phyloP scores from a whole-genome alignment of 2,797 vertebrate species.

The Silurus aristotelis region DNA sequence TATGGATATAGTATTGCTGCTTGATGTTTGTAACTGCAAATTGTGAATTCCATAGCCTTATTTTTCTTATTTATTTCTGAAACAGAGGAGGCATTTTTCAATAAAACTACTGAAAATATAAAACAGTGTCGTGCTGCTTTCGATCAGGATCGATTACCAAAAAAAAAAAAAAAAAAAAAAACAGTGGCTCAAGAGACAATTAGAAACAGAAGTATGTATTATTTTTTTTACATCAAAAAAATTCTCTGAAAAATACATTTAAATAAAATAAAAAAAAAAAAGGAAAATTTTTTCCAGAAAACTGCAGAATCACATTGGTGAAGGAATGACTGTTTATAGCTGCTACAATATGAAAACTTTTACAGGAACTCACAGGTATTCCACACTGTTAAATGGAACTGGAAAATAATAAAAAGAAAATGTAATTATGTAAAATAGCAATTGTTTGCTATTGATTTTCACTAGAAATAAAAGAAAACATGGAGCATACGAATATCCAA shows the following conservation, averaged over 20 bases:
- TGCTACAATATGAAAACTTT: too few relatives aligned
- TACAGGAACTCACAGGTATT: too few relatives aligned
- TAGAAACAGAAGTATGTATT: neutral
- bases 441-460: too few relatives aligned
- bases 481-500: too few relatives aligned
- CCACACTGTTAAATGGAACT: too few relatives aligned
- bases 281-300: too few relatives aligned
- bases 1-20: slow-evolving; percentile 90
- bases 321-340: too few relatives aligned
- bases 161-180: slow-evolving; percentile 23
- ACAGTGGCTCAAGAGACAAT: neutral
- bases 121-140: slow-evolving; percentile 27
- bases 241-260: neutral
- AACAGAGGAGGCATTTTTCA: slow-evolving; percentile 99
- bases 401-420: too few relatives aligned
- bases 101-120: slow-evolving; percentile 99
- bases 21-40: slow-evolving; percentile 92
- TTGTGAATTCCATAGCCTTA: slow-evolving; percentile 99
- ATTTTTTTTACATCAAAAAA: too few relatives aligned
- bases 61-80: slow-evolving; percentile 99
- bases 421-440: too few relatives aligned
- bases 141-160: neutral
- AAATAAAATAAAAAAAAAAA: neutral
- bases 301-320: too few relatives aligned
- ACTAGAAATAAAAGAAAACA: too few relatives aligned